These are phyloP conservation scores for Drosophila subobscura DNA, from an alignment of 1,140 invertebrate species.

Conservation along the genomic window DNA sequence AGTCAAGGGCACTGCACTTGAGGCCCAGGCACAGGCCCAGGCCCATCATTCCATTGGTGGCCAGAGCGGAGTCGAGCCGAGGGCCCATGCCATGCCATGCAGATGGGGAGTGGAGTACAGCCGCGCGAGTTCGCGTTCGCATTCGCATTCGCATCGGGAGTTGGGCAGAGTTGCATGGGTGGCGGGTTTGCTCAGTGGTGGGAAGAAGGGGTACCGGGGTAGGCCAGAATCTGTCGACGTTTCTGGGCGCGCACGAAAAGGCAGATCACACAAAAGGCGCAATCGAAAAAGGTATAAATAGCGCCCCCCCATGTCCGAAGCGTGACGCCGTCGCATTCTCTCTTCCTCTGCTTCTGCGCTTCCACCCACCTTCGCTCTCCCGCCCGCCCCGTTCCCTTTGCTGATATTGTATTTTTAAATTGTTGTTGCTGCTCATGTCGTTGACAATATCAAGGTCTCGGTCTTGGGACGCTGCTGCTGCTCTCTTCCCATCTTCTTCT, in stretches of 20 bases:
- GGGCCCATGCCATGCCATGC: constrained; percentile 12
- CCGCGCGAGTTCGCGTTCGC: constrained; percentile 35
- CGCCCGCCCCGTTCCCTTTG: neutral
- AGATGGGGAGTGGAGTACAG: constrained; percentile 39
- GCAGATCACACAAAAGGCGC: constrained; percentile 38
- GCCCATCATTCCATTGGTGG: constrained; percentile 15
- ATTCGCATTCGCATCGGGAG: constrained; percentile 25
- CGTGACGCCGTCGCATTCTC: constrained; percentile 31
- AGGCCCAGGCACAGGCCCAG: constrained; percentile 6
- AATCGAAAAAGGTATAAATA: constrained; percentile 54
- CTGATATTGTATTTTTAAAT: constrained; percentile 49
- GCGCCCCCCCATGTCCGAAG: constrained; percentile 46
- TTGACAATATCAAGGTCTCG: constrained; percentile 75
- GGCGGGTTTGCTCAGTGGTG: neutral
- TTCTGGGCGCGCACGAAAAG: constrained; percentile 62
- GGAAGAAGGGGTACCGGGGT: neutral
- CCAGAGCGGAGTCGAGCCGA: constrained; percentile 21
- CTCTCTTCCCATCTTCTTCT: neutral
- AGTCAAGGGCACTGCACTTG: constrained; percentile 66
- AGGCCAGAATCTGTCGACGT: constrained; percentile 25
- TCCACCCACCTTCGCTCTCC: too few relatives aligned
- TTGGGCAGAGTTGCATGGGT: constrained; percentile 8
- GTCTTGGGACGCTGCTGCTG: constrained; percentile 21
- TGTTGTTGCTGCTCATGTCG: constrained; percentile 49
- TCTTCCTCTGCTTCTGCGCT: neutral